phyloP scores from a whole-genome alignment of 2,113 vertebrate genomes.

The Fukomys damarensis region DNA sequence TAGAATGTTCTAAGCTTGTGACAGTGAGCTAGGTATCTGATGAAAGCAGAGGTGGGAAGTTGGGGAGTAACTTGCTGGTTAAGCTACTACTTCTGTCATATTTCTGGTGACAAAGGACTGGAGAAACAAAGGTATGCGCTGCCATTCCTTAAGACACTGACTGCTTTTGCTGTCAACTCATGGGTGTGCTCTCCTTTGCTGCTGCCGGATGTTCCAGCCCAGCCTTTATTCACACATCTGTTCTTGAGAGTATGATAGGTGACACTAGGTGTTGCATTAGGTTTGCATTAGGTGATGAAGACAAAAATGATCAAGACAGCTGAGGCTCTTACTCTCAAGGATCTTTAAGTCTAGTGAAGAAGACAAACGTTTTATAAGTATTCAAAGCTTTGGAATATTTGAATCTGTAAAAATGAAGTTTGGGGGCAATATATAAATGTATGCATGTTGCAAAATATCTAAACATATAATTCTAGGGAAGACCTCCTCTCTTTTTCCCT shows the following conservation, averaged over 20 bases:
- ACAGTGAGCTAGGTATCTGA: conserved; percentile 30
- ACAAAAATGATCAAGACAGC: conserved; percentile 48
- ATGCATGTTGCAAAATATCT: neutral
- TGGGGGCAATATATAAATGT: neutral
- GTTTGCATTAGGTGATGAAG: conserved; percentile 2
- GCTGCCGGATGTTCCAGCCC: neutral
- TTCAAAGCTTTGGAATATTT: neutral
- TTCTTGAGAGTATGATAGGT: conserved; percentile 40
- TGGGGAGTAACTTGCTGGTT: conserved; percentile 3
- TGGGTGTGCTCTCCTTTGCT: conserved; percentile 28
- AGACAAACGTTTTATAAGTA: neutral
- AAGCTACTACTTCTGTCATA: conserved; percentile 33
- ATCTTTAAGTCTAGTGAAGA: conserved; percentile 55
- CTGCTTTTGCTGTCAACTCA: conserved; percentile 51
- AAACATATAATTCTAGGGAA: neutral
- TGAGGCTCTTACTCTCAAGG: conserved; percentile 50
- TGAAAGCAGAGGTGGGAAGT: conserved; percentile 17
- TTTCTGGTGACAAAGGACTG: neutral
- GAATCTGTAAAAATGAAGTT: conserved; percentile 20
- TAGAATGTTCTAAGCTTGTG: neutral
- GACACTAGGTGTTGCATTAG: too few relatives aligned
- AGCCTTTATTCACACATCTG: neutral
- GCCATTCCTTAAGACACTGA: conserved; percentile 5
- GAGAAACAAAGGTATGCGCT: neutral
- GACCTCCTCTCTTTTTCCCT: neutral